Base-by-base conservation (phyloP, 2,888 invertebrate species). In the Micropterix aruncella region DNA sequence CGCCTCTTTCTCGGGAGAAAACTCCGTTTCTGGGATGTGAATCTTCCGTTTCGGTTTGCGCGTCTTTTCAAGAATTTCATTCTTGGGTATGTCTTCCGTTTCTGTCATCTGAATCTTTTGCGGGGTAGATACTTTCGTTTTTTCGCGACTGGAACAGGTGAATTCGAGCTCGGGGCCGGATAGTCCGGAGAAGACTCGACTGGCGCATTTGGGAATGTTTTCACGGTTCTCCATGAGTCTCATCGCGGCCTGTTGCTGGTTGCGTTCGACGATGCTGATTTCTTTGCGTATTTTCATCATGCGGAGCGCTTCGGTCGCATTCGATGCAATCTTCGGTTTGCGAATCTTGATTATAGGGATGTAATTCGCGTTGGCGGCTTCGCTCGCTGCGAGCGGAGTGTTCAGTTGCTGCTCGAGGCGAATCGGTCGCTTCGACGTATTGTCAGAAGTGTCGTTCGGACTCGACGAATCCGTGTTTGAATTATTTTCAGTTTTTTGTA, bases 261-360 rank as follows among this genome's bases (percentile, higher is more conserved):
- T 63, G 44, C 71, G 69, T 52, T 78, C 77, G 54, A 78, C 67
- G 53, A 75, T 76, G 19, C 77, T 75, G 48, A 82, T 59, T 51
- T 77, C 74, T 50, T 75, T 80, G 3, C 81, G 63, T 57, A 80
- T 75, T 59, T 79, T 80, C 71, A 79, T 79, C 43, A 80, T 60
- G 51, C 70, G 71, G 52, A 71, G 75, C 1, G 80, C 80, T 63
- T 83, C 82, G 51, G 73, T 70, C 38, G 80, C 68, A 57, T 81
- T 82, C 1, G 77, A 76, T 1, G 80, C 80, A 46, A 79, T 75
- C 62, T 79, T 83, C 0, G 79, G 80, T 56, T 82, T 82, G 50
- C 75, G 79, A 18, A 75, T 53, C 12, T 70, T 71, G 3, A 55
- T 46, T n/a, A 54, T 55, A 37, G 18, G 15, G 1, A 70, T 60